Percentiles rank a stretch among this genome's conserved stretches.
Conservation (phyloP, 2,888 invertebrate species). For the Pammene aurita region DNA sequence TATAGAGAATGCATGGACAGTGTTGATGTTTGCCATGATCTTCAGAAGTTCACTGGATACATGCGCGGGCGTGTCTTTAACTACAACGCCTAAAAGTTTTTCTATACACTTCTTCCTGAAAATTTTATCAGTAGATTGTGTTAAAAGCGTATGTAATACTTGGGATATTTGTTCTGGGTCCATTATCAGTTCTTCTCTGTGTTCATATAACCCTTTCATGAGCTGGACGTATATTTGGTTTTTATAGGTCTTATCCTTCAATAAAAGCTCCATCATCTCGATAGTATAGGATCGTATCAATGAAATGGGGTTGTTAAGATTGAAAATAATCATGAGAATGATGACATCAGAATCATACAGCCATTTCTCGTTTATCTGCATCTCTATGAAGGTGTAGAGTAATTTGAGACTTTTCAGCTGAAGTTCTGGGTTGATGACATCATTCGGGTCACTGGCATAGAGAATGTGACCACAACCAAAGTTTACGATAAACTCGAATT, state of each 20-base stretch:
- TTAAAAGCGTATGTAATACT: conserved; percentile 84
- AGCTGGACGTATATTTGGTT: conserved; percentile 72
- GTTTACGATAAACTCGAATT: conserved; percentile 83
- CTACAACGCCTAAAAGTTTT: conserved; percentile 66
- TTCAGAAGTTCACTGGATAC: conserved; percentile 76
- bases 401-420: conserved; percentile 80
- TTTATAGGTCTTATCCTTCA: conserved; percentile 60
- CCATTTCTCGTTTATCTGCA: conserved; percentile 63
- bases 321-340: conserved; percentile 81
- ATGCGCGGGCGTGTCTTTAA: conserved; percentile 70
- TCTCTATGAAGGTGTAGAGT: conserved; percentile 60
- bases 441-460: conserved; percentile 69
- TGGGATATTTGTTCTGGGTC: conserved; percentile 87
- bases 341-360: conserved; percentile 73
- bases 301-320: conserved; percentile 79
- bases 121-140: conserved; percentile 73
- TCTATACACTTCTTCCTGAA: conserved; percentile 69
- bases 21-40: conserved; percentile 74
- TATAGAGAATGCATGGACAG: conserved; percentile 67
- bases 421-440: conserved; percentile 74
- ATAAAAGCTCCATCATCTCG: conserved; percentile 73
- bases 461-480: conserved; percentile 79
- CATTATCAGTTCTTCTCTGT: conserved; percentile 84
- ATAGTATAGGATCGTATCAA: conserved; percentile 83
- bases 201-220: conserved; percentile 72